Base-by-base conservation (phyloP, 2,888 invertebrate genomes). In the Monochamus alternatus region DNA sequence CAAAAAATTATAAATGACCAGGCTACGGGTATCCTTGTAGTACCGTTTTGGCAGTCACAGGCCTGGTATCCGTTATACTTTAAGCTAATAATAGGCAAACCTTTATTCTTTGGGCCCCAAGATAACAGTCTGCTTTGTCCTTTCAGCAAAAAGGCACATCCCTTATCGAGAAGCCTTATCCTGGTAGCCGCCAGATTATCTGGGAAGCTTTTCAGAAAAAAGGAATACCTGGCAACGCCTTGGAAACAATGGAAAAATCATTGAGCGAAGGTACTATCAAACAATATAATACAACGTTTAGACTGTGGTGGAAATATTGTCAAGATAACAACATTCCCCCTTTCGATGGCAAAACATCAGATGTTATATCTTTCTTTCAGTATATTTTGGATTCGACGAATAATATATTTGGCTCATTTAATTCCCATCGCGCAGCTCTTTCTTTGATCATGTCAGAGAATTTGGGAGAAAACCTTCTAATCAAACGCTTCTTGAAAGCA, bases 401-500 rank as follows among this genome's bases (percentile, higher is more conserved):
- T 5, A 38, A 38, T 38, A 38, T 5, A 5, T 38, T 38, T 7
- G 38, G 38, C 7, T 38, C 51, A 51, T 51, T 51, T 10, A 51
- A 51, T 51, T 51, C 51, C 7, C 51, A 51, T 10, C 51, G 51
- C 3, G 51, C 51, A 51, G 51, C 51, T 5, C 51, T 51, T 3
- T 51, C 51, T 3, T n/a, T 51, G n/a, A 51, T 51, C 3, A 51
- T 10, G 7, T 51, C 51, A 51, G 5, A 8, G 5, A 22, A 60
- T 5, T 60, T 69, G 30, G 58, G 58, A 7, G 38, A 31, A 38
- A 22, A 47, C 10, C n/a, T 4, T 5, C 32, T 12, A 8, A 67
- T 72, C 3, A 71, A 73, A 67, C 12, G 67, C 5, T 75, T 75
- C 67, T 52, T 68, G 32, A 75, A 72, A 38, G 67, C 72, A 3